phyloP scores from a whole-genome alignment of 2,888 invertebrate species.

The Pollenia amentaria region DNA sequence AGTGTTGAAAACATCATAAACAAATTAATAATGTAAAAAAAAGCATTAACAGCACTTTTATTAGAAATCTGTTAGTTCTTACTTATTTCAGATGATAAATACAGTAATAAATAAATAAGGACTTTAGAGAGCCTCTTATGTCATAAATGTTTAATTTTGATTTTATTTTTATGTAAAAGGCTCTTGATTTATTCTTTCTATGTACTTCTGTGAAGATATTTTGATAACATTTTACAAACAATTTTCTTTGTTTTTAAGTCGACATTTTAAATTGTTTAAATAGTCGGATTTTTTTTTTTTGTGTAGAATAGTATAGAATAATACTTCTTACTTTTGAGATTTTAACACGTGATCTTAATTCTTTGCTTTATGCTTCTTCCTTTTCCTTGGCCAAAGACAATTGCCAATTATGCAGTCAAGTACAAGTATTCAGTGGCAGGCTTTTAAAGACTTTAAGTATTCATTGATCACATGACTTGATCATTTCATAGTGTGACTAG shows the following conservation, averaged over 20 bases:
- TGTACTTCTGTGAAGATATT: background rate
- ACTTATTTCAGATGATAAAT: slow-evolving; percentile 19
- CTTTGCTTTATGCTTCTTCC: slow-evolving; percentile 10
- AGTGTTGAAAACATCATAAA: slow-evolving; percentile 65
- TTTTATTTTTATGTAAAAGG: background rate
- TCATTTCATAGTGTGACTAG: slow-evolving; percentile 34
- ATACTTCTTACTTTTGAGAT: slow-evolving; percentile 32
- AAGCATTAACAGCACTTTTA: slow-evolving; percentile 10
- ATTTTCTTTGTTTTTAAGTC: slow-evolving; percentile 14
- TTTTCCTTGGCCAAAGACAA: slow-evolving; percentile 29
- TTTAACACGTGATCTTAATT: slow-evolving; percentile 68
- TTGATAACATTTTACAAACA: slow-evolving; percentile 44
- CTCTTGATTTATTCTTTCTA: background rate
- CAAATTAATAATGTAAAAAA: slow-evolving; percentile 63
- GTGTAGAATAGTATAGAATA: background rate
- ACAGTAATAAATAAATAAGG: slow-evolving; percentile 5
- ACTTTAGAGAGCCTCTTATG: background rate
- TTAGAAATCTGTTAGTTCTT: background rate
- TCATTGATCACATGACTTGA: slow-evolving; percentile 63
- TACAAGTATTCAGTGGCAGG: slow-evolving; percentile 48
- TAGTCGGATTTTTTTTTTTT: slow-evolving; percentile 31
- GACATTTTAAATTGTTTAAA: slow-evolving; percentile 57
- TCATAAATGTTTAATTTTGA: slow-evolving; percentile 19
- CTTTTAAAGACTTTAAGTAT: slow-evolving; percentile 31
- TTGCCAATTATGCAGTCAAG: slow-evolving; percentile 60